Percentiles rank a stretch among this genome's conserved stretches.
These are phyloP conservation scores for Meliscaeva auricollis DNA, from an alignment of 2,888 invertebrate species.

Conservation along the genomic window DNA sequence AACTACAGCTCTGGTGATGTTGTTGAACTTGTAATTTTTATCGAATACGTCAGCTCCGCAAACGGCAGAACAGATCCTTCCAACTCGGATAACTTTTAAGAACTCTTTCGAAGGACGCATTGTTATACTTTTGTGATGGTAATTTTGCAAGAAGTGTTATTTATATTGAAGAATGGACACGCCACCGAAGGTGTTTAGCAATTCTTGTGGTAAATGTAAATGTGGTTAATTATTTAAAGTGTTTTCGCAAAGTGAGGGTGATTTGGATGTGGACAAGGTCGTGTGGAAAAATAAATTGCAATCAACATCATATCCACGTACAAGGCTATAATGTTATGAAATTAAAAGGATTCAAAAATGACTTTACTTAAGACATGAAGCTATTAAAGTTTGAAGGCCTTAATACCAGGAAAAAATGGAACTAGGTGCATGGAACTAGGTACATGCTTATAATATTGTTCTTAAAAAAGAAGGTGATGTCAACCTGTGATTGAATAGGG, in stretches of 20 bases:
- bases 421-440: too few species aligned
- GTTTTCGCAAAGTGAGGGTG: constrained; percentile 25
- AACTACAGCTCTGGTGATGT: constrained; percentile 49
- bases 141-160: constrained; percentile 16
- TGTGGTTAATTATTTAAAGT: constrained; percentile 40
- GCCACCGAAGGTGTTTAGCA: neutral
- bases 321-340: too few species aligned
- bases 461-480: too few species aligned
- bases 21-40: constrained; percentile 51
- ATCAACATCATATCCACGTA: too few species aligned
- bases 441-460: too few species aligned
- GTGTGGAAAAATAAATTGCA: too few species aligned
- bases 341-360: too few species aligned
- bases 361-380: too few species aligned
- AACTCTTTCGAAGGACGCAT: constrained; percentile 60
- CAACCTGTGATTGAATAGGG: too few species aligned
- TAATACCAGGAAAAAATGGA: too few species aligned
- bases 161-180: constrained; percentile 41
- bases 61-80: constrained; percentile 6
- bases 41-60: constrained; percentile 69
- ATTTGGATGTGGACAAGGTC: neutral
- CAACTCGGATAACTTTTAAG: constrained; percentile 12
- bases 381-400: too few species aligned
- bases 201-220: constrained; percentile 13
- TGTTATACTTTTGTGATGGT: neutral